phyloP scores from a whole-genome alignment of 2,113 vertebrate species.

The Tinamus guttatus region DNA sequence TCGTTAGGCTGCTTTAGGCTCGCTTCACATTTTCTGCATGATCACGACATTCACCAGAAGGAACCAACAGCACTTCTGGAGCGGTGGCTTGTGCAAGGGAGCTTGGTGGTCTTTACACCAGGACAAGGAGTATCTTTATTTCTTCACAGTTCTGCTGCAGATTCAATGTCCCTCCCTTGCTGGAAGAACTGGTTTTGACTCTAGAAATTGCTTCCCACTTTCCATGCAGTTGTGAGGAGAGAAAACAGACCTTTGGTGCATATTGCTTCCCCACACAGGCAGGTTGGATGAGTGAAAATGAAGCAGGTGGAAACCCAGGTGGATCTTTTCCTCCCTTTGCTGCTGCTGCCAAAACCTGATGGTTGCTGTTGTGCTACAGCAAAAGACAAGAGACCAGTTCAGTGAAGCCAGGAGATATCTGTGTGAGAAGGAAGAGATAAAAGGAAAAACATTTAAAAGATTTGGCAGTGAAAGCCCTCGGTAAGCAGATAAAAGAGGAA shows the following conservation, averaged over 20 bases:
- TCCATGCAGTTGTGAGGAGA: not conserved
- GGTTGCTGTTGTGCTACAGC: not conserved
- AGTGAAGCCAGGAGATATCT: not conserved
- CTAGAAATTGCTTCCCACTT: not conserved
- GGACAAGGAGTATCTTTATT: not conserved
- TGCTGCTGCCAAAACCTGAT: not conserved
- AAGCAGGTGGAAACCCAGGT: not conserved
- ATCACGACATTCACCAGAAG: not conserved
- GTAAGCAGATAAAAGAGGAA: not conserved
- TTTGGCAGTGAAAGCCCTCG: not conserved
- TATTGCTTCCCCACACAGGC: not conserved
- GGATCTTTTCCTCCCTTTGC: not conserved
- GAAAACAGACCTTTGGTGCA: not conserved
- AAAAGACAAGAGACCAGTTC: not conserved
- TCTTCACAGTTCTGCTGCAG: not conserved
- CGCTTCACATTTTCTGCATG: not conserved
- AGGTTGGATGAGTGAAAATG: not conserved
- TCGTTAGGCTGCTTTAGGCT: not conserved
- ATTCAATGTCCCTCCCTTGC: not conserved
- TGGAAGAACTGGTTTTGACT: not conserved
- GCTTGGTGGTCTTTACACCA: not conserved
- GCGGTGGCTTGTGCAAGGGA: not conserved
- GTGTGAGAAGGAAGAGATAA: not conserved
- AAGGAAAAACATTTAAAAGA: not conserved
- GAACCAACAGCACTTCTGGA: not conserved